These are phyloP conservation scores for Platichthys flesus DNA, from an alignment of 2,113 vertebrate species.

Conservation along the genomic window DNA sequence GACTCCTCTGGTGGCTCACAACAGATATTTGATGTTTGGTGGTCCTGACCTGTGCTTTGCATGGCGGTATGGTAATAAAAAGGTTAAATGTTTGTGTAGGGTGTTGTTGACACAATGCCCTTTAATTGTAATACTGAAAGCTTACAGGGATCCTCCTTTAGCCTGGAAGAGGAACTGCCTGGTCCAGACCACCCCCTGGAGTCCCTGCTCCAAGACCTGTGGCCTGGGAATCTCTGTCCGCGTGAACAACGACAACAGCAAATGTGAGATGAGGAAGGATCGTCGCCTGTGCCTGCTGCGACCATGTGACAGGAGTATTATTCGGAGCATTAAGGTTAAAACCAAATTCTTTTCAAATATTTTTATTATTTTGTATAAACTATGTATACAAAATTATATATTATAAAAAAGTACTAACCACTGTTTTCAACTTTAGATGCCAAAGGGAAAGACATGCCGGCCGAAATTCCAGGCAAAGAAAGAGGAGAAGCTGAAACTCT, in stretches of 20 bases:
- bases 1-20: no score
- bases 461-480: conserved; percentile 88
- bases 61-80: not conserved
- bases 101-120: conserved; percentile 67
- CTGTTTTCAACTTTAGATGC: conserved; percentile 77
- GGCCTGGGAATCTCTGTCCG: conserved; percentile 93
- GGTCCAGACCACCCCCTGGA: conserved; percentile 93
- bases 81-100: conserved; percentile 2
- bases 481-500: conserved; percentile 89
- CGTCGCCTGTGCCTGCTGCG: conserved; percentile 90
- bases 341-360: not conserved
- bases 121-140: conserved; percentile 85
- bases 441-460: conserved; percentile 90
- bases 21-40: not conserved
- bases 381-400: no score
- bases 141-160: conserved; percentile 91
- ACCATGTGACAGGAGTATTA: conserved; percentile 85
- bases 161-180: conserved; percentile 94
- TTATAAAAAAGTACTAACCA: not conserved
- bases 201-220: conserved; percentile 92
- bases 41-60: conserved; percentile 25
- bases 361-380: not conserved
- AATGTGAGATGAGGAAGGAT: conserved; percentile 93
- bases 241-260: conserved; percentile 91
- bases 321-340: conserved; percentile 85